A percentile compares a stretch with the other conserved stretches of the same genome.
phyloP scores from a whole-genome alignment of 2,113 vertebrate genomes.

The Cephalophus harveyi region DNA sequence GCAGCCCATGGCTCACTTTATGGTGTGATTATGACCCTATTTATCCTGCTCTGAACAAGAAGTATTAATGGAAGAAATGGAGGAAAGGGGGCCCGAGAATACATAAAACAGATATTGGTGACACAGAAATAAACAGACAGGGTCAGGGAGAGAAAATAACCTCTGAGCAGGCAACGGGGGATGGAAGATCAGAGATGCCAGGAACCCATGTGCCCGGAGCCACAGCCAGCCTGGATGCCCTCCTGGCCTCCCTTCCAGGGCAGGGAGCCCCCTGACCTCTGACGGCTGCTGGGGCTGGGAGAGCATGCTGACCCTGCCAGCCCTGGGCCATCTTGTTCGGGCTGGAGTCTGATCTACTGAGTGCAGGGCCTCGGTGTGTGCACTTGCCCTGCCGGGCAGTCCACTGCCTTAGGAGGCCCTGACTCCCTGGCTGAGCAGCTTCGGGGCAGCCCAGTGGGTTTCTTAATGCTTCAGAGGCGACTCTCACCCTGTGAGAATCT shows the following conservation, averaged over 20 bases:
- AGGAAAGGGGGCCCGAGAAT: constrained; percentile 75
- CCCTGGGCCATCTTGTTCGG: background rate
- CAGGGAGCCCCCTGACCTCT: background rate
- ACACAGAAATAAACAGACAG: constrained; percentile 72
- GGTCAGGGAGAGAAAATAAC: constrained; percentile 58
- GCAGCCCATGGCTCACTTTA: constrained; percentile 81
- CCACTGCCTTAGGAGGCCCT: background rate
- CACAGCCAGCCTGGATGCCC: background rate
- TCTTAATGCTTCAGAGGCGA: background rate
- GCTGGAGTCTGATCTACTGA: background rate
- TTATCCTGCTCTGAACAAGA: constrained; percentile 85
- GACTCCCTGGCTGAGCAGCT: background rate
- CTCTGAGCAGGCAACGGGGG: background rate
- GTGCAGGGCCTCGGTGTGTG: background rate
- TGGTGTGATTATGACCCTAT: constrained; percentile 84
- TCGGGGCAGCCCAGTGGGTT: background rate
- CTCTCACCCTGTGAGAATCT: background rate
- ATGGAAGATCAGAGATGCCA: background rate
- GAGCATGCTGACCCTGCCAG: background rate
- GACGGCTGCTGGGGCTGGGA: background rate
- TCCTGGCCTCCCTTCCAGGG: background rate
- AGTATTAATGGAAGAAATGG: constrained; percentile 83
- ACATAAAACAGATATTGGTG: constrained; percentile 79
- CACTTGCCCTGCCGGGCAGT: rapidly evolving
- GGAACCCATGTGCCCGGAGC: background rate